phyloP scores from a whole-genome alignment of 37 sponge, comb jelly and placozoan species.

The Mnemiopsis leidyi region DNA sequence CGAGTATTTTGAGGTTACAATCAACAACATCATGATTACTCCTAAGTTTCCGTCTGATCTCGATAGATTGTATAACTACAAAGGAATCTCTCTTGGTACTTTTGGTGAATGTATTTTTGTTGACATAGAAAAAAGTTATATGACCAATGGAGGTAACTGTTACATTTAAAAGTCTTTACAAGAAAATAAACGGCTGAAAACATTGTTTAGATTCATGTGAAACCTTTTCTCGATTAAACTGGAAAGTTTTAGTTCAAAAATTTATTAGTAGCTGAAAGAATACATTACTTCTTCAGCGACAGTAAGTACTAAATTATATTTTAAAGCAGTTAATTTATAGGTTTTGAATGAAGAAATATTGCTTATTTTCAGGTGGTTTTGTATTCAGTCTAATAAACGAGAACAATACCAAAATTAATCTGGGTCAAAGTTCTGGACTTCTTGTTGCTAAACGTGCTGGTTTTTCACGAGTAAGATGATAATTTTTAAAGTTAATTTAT shows the following conservation, averaged over 20 bases:
- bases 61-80: neutral
- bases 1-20: neutral
- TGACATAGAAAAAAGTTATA: neutral
- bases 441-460: neutral
- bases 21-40: neutral
- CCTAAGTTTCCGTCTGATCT: neutral
- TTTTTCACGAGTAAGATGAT: neutral
- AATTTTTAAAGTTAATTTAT: too few relatives aligned
- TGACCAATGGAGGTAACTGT: neutral
- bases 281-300: too few relatives aligned
- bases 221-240: too few relatives aligned
- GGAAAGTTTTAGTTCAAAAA: too few relatives aligned
- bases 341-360: too few relatives aligned
- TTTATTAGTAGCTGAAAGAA: too few relatives aligned
- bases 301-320: too few relatives aligned
- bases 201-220: too few relatives aligned
- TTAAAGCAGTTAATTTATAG: too few relatives aligned
- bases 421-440: neutral
- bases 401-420: neutral
- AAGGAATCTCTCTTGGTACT: neutral
- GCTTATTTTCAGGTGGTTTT: conserved; percentile 13
- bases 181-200: too few relatives aligned
- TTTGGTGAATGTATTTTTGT: neutral
- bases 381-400: neutral
- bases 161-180: neutral